These are phyloP conservation scores for Ceratoteleas bidentatus DNA, from an alignment of 1,140 invertebrate species.

Conservation along the genomic window DNA sequence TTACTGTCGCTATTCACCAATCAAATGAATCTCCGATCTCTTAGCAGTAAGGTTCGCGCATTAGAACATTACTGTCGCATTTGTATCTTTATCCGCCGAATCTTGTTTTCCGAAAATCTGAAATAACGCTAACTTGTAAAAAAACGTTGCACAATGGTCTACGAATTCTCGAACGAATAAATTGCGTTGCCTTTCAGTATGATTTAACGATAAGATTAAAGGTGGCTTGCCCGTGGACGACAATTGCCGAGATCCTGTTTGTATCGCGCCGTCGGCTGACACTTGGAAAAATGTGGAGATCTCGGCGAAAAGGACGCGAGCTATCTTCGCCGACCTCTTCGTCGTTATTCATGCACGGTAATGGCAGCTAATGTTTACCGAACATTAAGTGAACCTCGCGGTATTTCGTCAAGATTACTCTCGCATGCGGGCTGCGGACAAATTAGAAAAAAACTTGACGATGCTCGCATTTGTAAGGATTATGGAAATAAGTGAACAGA, in stretches of 20 bases:
- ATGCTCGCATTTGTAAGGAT: conserved; percentile 69
- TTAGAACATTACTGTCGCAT: conserved; percentile 29
- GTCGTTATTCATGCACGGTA: conserved; percentile 65
- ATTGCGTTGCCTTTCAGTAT: not conserved
- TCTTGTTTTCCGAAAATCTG: not conserved
- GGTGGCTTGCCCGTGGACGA: not conserved
- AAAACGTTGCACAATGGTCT: not conserved
- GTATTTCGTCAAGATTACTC: conserved; percentile 71
- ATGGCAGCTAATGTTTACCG: conserved; percentile 65
- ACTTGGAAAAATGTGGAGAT: conserved; percentile 47
- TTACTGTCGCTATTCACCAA: conserved; percentile 55
- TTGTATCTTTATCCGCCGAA: conserved; percentile 44
- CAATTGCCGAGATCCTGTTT: conserved; percentile 16
- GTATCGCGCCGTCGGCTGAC: conserved; percentile 12
- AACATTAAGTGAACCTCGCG: conserved; percentile 60
- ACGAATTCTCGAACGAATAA: not conserved
- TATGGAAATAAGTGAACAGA: conserved; percentile 43
- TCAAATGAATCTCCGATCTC: conserved; percentile 59
- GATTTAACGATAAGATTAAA: conserved; percentile 18
- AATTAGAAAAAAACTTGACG: conserved; percentile 71
- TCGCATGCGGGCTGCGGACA: conserved; percentile 67
- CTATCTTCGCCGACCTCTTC: conserved; percentile 51
- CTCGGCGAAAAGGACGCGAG: conserved; percentile 26
- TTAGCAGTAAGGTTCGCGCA: conserved; percentile 41
- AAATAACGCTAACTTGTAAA: too few relatives aligned